phyloP scores from a whole-genome alignment of 2,113 vertebrate genomes.

The Centrocercus urophasianus region DNA sequence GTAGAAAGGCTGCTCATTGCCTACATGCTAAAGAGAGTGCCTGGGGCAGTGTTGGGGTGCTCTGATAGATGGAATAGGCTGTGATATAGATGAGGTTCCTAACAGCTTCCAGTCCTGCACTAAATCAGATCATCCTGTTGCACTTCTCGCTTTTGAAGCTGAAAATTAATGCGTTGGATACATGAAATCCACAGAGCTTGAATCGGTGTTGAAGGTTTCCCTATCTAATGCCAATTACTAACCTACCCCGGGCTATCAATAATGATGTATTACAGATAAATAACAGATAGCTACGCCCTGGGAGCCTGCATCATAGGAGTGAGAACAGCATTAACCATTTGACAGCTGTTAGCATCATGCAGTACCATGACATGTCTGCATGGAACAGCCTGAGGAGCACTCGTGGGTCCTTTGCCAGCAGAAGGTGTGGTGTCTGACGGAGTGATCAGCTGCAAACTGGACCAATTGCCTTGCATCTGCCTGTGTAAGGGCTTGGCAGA shows the following conservation, averaged over 20 bases:
- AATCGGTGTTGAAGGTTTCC: conserved; percentile 32
- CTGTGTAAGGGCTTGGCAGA: neutral
- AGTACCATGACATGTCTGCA: neutral
- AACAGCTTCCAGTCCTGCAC: conserved; percentile 20
- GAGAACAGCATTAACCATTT: conserved; percentile 35
- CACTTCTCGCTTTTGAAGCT: neutral
- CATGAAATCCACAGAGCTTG: neutral
- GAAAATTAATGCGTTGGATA: neutral
- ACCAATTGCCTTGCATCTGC: neutral
- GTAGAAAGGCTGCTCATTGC: neutral
- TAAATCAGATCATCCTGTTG: conserved; percentile 6
- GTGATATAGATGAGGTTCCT: neutral
- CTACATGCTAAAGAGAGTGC: neutral
- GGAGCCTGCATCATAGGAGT: neutral
- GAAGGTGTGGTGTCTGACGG: neutral
- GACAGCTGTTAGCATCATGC: neutral
- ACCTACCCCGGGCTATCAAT: conserved; percentile 43
- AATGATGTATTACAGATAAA: conserved; percentile 5
- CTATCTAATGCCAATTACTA: conserved; percentile 54
- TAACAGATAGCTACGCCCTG: neutral
- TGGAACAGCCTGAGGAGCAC: conserved; percentile 20
- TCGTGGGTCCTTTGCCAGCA: neutral
- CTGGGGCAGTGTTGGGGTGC: neutral
- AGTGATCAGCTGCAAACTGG: neutral
- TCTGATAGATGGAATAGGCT: neutral